A percentile compares a stretch with the other conserved stretches of the same genome.
Conservation (phyloP, 2,113 vertebrate species). For the Gambusia affinis region DNA sequence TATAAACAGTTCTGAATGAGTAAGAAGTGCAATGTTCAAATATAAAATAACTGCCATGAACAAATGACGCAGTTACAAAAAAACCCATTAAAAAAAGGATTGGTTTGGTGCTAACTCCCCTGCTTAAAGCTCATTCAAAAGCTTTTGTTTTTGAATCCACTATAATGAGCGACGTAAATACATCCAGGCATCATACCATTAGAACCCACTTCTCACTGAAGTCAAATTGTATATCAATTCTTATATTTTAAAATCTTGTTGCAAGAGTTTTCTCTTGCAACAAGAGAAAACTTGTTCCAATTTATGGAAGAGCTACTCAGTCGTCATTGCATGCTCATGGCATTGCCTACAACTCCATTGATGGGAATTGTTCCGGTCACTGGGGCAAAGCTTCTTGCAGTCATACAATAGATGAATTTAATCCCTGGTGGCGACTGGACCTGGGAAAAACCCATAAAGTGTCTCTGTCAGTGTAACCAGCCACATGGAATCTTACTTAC, state of each 20-base stretch:
- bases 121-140: too few species aligned
- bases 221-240: not conserved
- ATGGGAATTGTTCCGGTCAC: slow-evolving; percentile 31
- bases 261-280: not conserved
- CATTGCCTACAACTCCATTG: slow-evolving; percentile 24
- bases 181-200: too few species aligned
- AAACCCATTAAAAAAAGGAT: too few species aligned
- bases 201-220: too few species aligned
- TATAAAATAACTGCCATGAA: too few species aligned
- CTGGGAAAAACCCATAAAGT: slow-evolving; percentile 48
- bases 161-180: too few species aligned
- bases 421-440: slow-evolving; percentile 61
- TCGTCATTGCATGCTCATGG: not conserved
- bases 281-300: slow-evolving; percentile 40
- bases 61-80: too few species aligned
- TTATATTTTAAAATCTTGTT: not conserved
- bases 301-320: slow-evolving; percentile 58
- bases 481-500: not conserved
- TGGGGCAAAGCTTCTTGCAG: slow-evolving; percentile 14
- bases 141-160: too few species aligned
- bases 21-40: too few species aligned
- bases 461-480: slow-evolving; percentile 46
- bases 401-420: not conserved
- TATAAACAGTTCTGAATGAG: too few species aligned
- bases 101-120: too few species aligned